Conservation (phyloP, 2,113 vertebrate genomes). For the Lepidothrix coronata region DNA sequence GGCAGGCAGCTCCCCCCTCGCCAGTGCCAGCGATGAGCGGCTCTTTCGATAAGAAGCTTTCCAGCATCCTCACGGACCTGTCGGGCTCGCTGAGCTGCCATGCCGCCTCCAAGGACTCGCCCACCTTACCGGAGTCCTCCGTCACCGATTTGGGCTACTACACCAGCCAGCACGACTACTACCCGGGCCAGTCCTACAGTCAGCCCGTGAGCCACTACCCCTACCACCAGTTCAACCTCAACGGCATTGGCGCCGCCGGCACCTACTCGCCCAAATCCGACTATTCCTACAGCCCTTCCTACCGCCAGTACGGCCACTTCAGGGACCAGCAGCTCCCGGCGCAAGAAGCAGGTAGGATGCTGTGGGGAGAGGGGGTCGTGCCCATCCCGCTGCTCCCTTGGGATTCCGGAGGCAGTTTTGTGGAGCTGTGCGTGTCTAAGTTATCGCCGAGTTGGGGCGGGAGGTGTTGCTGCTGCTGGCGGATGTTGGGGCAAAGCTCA, state of each 20-base stretch:
- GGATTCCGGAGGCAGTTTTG: fast-evolving
- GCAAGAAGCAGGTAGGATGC: constrained; percentile 85
- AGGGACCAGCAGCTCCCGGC: constrained; percentile 90
- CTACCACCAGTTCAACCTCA: constrained; percentile 91
- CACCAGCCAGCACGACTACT: constrained; percentile 91
- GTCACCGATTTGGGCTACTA: constrained; percentile 97
- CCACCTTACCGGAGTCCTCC: constrained; percentile 93
- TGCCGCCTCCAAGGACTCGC: constrained; percentile 93
- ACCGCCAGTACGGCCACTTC: constrained; percentile 91
- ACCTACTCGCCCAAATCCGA: constrained; percentile 93
- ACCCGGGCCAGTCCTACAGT: constrained; percentile 91
- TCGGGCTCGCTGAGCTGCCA: constrained; percentile 95
- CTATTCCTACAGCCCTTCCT: constrained; percentile 88
- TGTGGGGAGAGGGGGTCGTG: fast-evolving
- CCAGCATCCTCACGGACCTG: constrained; percentile 91
- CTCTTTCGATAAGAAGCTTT: constrained; percentile 94
- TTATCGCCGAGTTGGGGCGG: not conserved
- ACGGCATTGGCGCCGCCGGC: constrained; percentile 83
- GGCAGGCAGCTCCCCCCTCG: not conserved
- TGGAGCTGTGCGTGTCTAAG: not conserved
- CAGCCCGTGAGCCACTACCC: constrained; percentile 91
- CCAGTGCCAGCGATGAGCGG: constrained; percentile 82
- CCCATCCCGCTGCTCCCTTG: fast-evolving
- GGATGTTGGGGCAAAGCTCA: not conserved
- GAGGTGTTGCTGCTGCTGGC: fast-evolving